Evolutionary conservation across 2,888 invertebrate genomes (phyloP), one percentile per base, ranked within the genome.

Genomic region (Carcina quercana): DNA sequence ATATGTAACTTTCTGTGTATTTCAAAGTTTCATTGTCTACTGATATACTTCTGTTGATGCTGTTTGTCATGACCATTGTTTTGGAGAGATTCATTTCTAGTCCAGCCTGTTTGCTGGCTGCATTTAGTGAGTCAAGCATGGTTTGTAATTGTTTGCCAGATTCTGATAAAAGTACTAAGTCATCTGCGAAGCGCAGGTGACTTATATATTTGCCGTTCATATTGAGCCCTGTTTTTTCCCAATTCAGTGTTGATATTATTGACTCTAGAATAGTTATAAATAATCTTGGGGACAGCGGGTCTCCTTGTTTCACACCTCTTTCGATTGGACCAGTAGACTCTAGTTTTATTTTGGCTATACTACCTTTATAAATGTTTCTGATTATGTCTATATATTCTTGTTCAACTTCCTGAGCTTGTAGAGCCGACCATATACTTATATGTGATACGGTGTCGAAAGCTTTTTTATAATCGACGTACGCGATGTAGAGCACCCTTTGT

Each of bases 361-460:
- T 39, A 14, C 38, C 6, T n/a, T 13, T 34, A 13, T 42, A 42
- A 14, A 44, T 11, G 19, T 43, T 41, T 36, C 30, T 43, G 15
- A 47, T 37, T 24, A 43, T 25, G 7, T 37, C 31, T 6, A 45
- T 47, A 28, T 48, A 42, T 30, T 41, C 45, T 0, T 39, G 33
- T 28, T 42, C 39, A 8, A 47, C 31, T 8, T 44, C 44, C 41
- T 47, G 43, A 27, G 44, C 32, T 24, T n/a, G 26, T 22, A 46
- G 15, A 6, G 42, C 25, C 13, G 27, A 25, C 42, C 41, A 44
- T 17, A 49, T 40, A 3, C 30, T 36, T 28, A 15, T 14, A 22
- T 47, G 49, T 13, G 25, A 12, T 17, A 47, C 22, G 15, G 41
- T 42, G 32, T 47, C 47, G 20, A 47, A 49, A 15, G 42, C 48